Evolutionary conservation across 1,140 invertebrate genomes (phyloP).

Genomic region (Pogonognathellus flavescens): DNA sequence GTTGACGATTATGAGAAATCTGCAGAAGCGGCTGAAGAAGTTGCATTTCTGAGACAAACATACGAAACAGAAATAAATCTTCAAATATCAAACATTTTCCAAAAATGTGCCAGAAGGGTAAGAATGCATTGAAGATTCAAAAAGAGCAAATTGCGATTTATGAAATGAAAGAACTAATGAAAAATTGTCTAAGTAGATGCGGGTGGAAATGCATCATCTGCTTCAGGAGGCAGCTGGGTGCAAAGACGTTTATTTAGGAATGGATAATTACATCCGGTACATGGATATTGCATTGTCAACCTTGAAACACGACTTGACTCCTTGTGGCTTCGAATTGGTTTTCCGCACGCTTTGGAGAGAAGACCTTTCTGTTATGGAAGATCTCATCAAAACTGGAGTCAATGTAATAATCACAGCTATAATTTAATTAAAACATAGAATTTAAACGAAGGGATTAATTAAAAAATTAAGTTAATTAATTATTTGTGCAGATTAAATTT

Average conservation of each 20-base stretch:
- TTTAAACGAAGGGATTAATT: too few species aligned
- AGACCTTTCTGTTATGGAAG: not conserved
- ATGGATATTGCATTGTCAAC: not conserved
- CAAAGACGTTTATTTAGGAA: not conserved
- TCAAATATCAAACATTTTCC: not conserved
- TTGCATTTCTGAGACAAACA: not conserved
- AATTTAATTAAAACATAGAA: too few species aligned
- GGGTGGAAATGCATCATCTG: not conserved
- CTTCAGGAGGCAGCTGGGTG: not conserved
- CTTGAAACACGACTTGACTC: not conserved
- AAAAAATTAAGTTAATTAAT: too few species aligned
- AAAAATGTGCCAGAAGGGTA: not conserved
- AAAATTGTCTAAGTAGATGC: not conserved
- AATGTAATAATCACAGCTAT: not conserved
- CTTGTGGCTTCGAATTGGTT: not conserved
- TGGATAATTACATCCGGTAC: not conserved
- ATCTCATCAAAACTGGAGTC: not conserved
- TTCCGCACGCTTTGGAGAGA: not conserved
- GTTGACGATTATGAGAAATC: not conserved
- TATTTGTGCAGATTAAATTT: too few species aligned
- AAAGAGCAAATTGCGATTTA: too few species aligned
- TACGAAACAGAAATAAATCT: not conserved
- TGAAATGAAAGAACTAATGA: too few species aligned
- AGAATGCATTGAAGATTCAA: not conserved
- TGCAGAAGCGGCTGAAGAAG: not conserved